phyloP scores from a whole-genome alignment of 2,888 invertebrate genomes.

The Hirtodrosophila alboralis region DNA sequence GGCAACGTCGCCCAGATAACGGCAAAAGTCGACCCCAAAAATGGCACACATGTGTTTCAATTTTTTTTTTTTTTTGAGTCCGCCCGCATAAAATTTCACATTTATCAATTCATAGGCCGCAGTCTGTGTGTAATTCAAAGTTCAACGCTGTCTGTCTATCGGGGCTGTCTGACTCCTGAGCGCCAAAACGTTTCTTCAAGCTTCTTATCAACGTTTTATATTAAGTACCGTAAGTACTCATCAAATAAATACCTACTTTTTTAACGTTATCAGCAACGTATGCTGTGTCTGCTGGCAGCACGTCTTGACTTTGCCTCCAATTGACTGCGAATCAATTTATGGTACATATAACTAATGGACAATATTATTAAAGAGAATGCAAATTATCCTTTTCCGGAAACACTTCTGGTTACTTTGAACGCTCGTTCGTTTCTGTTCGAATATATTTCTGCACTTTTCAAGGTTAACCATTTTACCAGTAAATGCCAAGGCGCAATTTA shows the following conservation, averaged over 20 bases:
- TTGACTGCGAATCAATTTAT: slow-evolving; percentile 6
- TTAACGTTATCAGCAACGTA: slow-evolving; percentile 57
- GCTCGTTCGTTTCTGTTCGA: slow-evolving; percentile 46
- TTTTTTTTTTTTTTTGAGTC: too few species aligned
- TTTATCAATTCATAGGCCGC: slow-evolving; percentile 65
- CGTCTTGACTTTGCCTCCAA: slow-evolving; percentile 46
- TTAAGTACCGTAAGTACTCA: slow-evolving; percentile 23
- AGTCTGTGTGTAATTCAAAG: slow-evolving; percentile 47
- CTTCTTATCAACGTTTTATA: slow-evolving; percentile 58
- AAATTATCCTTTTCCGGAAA: slow-evolving; percentile 57
- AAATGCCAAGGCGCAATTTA: slow-evolving; percentile 53
- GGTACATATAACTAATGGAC: neutral
- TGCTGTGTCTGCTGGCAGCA: slow-evolving; percentile 34
- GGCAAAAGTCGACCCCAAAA: slow-evolving; percentile 55
- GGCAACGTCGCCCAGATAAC: slow-evolving; percentile 55
- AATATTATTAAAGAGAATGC: slow-evolving; percentile 22
- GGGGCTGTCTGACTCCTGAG: slow-evolving; percentile 34
- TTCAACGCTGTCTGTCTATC: slow-evolving; percentile 38
- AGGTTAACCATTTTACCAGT: slow-evolving; percentile 53
- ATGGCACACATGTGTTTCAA: slow-evolving; percentile 25
- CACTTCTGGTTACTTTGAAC: slow-evolving; percentile 45
- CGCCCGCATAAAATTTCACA: slow-evolving; percentile 66
- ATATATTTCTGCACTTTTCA: slow-evolving; percentile 48
- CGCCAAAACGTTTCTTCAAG: slow-evolving; percentile 42
- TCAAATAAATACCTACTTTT: slow-evolving; percentile 37